A percentile compares a stretch with the other conserved stretches of the same genome.
Conservation (phyloP, 2,797 vertebrate genomes). For the Bryconaethiops microstoma region DNA sequence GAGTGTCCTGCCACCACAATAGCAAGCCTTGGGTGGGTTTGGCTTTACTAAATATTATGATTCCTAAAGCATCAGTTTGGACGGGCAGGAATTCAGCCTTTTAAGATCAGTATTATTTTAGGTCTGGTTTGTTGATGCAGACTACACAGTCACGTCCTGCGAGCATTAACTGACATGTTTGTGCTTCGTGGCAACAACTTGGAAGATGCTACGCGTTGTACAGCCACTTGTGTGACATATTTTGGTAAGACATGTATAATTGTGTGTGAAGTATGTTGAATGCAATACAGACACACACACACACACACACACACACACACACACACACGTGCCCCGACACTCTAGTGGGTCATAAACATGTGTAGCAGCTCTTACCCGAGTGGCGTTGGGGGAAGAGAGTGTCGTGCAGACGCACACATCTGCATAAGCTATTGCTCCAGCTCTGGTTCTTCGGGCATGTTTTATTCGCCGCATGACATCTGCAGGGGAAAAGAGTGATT, state of each 20-base stretch:
- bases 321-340: not conserved
- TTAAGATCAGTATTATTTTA: slow-evolving; percentile 33
- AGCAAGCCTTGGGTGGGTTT: slow-evolving; percentile 25
- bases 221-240: not conserved
- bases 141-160: slow-evolving; percentile 27
- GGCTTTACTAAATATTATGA: slow-evolving; percentile 49
- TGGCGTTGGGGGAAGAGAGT: slow-evolving; percentile 75
- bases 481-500: slow-evolving; percentile 60
- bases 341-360: not conserved
- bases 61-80: slow-evolving; percentile 25
- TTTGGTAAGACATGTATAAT: too few relatives aligned
- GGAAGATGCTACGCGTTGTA: not conserved
- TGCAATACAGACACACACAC: slow-evolving; percentile 13
- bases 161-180: slow-evolving; percentile 18
- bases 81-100: slow-evolving; percentile 27
- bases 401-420: slow-evolving; percentile 79
- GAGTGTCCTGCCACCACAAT: slow-evolving; percentile 6
- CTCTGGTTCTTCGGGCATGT: slow-evolving; percentile 83
- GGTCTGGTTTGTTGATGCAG: slow-evolving; percentile 44
- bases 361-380: slow-evolving; percentile 49
- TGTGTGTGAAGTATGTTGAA: slow-evolving; percentile 18
- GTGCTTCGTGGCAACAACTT: slow-evolving; percentile 30
- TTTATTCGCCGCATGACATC: slow-evolving; percentile 83
- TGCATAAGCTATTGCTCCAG: slow-evolving; percentile 84
- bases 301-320: slow-evolving; percentile 17